phyloP scores from a whole-genome alignment of 2,797 vertebrate genomes.

The Enteromius radiatus region DNA sequence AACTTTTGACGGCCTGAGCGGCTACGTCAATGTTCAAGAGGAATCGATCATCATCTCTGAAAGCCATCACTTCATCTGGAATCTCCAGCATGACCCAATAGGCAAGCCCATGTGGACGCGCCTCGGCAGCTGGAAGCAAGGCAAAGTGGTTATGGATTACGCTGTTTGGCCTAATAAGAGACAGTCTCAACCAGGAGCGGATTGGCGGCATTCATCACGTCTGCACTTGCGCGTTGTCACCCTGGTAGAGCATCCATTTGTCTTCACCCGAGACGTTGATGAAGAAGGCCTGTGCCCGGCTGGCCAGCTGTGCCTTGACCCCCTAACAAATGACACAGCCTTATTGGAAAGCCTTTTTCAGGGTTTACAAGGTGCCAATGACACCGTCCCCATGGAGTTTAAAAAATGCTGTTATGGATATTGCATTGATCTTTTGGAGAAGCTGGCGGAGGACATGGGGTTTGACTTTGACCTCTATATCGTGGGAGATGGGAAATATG shows the following conservation, averaged over 20 bases:
- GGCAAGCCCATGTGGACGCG: slow-evolving; percentile 96
- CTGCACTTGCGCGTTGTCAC: slow-evolving; percentile 93
- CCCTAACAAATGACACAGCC: slow-evolving; percentile 88
- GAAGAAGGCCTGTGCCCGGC: slow-evolving; percentile 93
- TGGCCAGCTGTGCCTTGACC: slow-evolving; percentile 92
- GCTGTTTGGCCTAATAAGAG: slow-evolving; percentile 89
- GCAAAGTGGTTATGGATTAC: slow-evolving; percentile 89
- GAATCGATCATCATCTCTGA: slow-evolving; percentile 87
- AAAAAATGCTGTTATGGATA: slow-evolving; percentile 98
- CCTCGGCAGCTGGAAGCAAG: slow-evolving; percentile 91
- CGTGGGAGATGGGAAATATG: slow-evolving; percentile 96
- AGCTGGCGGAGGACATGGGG: slow-evolving; percentile 94
- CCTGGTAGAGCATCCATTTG: slow-evolving; percentile 94
- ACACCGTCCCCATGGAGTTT: slow-evolving; percentile 83
- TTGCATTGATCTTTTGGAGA: slow-evolving; percentile 94
- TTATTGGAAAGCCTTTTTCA: slow-evolving; percentile 85
- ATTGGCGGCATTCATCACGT: slow-evolving; percentile 82
- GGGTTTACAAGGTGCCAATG: slow-evolving; percentile 84
- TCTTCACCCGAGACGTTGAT: slow-evolving; percentile 96
- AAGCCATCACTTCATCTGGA: slow-evolving; percentile 97
- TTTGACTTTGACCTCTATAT: slow-evolving; percentile 97
- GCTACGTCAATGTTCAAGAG: slow-evolving; percentile 84
- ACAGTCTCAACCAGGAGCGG: slow-evolving; percentile 71
- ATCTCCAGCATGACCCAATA: slow-evolving; percentile 92
- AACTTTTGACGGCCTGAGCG: slow-evolving; percentile 91